Conservation (phyloP, 2,888 invertebrate species). For the Trissolcus japonicus region DNA sequence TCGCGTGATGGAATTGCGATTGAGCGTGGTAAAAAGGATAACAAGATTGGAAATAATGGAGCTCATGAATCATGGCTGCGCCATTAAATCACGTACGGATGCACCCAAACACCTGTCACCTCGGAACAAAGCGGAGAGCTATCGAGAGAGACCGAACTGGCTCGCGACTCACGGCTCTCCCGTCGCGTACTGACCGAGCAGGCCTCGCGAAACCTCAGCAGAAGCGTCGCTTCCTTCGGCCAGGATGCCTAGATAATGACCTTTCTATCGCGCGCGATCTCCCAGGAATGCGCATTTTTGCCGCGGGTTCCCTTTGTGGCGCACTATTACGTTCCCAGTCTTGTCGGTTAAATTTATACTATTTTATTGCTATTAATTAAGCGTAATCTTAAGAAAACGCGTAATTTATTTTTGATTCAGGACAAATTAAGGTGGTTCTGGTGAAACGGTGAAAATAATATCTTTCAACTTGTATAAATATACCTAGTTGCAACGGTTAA, state of each 20-base stretch:
- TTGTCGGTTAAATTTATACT: neutral
- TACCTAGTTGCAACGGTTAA: too few relatives aligned
- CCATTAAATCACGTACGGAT: conserved; percentile 15
- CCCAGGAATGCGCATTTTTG: conserved; percentile 42
- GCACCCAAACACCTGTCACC: conserved; percentile 29
- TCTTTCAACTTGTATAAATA: too few relatives aligned
- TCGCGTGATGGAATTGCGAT: too few relatives aligned
- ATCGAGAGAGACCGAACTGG: neutral
- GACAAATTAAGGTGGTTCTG: too few relatives aligned
- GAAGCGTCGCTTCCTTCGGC: conserved; percentile 34
- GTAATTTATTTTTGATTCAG: too few relatives aligned
- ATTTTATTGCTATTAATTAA: neutral
- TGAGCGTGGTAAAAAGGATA: neutral
- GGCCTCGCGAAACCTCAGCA: conserved; percentile 6
- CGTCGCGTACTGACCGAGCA: conserved; percentile 30
- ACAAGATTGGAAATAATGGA: neutral
- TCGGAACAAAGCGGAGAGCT: conserved; percentile 11
- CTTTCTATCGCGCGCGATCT: conserved; percentile 50
- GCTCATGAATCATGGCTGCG: conserved; percentile 7
- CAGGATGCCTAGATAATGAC: conserved; percentile 49
- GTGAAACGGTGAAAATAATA: too few relatives aligned
- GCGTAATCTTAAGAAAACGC: too few relatives aligned
- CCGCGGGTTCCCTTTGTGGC: conserved; percentile 16
- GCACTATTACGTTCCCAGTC: conserved; percentile 3
- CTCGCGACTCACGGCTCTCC: conserved; percentile 24